Percentiles rank a stretch among this genome's conserved stretches.
phyloP scores from a whole-genome alignment of 2,888 invertebrate genomes.

The Amphimallon solstitiale region DNA sequence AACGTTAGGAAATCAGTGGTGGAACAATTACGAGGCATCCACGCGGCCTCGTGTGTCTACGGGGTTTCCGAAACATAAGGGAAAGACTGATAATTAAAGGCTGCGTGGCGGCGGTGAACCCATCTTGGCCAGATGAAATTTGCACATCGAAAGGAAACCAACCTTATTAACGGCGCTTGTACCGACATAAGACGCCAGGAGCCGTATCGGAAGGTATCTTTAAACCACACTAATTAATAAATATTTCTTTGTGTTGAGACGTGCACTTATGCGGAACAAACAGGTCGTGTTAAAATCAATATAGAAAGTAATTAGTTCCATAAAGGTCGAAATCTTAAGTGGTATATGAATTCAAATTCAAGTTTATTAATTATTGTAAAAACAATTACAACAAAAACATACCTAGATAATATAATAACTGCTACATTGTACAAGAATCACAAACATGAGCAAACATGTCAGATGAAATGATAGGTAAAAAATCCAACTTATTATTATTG shows the following conservation, averaged over 20 bases:
- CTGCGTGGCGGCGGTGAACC: conserved; percentile 2
- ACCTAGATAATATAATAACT: too few relatives aligned
- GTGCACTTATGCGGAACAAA: too few relatives aligned
- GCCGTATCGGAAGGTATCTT: conserved; percentile 1
- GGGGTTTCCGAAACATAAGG: conserved; percentile 22
- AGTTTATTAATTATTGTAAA: too few relatives aligned
- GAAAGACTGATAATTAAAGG: conserved; percentile 30
- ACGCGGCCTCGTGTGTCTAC: not conserved
- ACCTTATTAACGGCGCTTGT: conserved; percentile 23
- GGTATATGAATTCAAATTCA: too few relatives aligned
- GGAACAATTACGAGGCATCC: conserved; percentile 18
- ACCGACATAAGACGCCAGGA: conserved; percentile 15
- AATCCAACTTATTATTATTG: too few relatives aligned
- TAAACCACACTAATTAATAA: conserved; percentile 15
- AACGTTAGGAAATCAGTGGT: conserved; percentile 32
- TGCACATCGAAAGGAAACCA: conserved; percentile 23
- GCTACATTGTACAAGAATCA: too few relatives aligned
- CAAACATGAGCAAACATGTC: too few relatives aligned
- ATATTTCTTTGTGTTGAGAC: conserved; percentile 13
- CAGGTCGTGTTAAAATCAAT: too few relatives aligned
- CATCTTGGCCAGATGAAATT: conserved; percentile 30
- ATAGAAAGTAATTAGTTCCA: too few relatives aligned
- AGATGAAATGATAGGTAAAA: too few relatives aligned
- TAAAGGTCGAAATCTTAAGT: too few relatives aligned
- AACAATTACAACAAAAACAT: too few relatives aligned